Evolutionary conservation across 2,888 invertebrate species (phyloP).

Genomic region (Meta bourneti): DNA sequence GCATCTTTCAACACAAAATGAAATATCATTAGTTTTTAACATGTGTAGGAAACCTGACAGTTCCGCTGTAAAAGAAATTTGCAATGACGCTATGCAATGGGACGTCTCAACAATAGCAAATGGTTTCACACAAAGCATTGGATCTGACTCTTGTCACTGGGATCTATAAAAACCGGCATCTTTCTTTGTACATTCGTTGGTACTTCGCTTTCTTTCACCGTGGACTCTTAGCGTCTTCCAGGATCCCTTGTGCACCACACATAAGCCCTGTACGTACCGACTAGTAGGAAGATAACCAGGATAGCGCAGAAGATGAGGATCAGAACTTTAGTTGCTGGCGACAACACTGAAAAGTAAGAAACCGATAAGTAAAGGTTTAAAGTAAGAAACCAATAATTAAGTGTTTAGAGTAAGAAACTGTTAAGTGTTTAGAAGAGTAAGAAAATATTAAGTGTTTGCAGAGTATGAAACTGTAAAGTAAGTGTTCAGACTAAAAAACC

Average conservation of each 20-base stretch:
- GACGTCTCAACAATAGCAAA: background rate
- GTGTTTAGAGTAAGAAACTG: no score
- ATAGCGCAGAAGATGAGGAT: slow-evolving; percentile 59
- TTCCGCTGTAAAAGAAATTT: background rate
- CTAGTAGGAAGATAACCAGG: slow-evolving; percentile 51
- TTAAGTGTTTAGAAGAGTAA: no score
- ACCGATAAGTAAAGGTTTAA: background rate
- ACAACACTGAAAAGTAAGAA: slow-evolving; percentile 38
- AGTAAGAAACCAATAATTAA: background rate
- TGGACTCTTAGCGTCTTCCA: slow-evolving; percentile 15
- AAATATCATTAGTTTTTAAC: no score
- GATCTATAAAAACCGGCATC: slow-evolving; percentile 6
- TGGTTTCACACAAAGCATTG: background rate
- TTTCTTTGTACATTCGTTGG: slow-evolving; percentile 1
- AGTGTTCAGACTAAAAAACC: no score
- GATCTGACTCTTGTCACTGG: background rate
- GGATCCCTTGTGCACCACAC: slow-evolving; percentile 63
- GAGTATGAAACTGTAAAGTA: background rate
- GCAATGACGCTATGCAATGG: background rate
- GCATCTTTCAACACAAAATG: no score
- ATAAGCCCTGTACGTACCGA: slow-evolving; percentile 61
- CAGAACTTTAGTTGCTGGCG: slow-evolving; percentile 62
- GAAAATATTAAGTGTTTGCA: no score
- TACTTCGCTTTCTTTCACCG: background rate
- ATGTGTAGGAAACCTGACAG: no score